These are phyloP conservation scores for Drosophila baimaii DNA, from an alignment of 1,140 invertebrate species.

Conservation along the genomic window DNA sequence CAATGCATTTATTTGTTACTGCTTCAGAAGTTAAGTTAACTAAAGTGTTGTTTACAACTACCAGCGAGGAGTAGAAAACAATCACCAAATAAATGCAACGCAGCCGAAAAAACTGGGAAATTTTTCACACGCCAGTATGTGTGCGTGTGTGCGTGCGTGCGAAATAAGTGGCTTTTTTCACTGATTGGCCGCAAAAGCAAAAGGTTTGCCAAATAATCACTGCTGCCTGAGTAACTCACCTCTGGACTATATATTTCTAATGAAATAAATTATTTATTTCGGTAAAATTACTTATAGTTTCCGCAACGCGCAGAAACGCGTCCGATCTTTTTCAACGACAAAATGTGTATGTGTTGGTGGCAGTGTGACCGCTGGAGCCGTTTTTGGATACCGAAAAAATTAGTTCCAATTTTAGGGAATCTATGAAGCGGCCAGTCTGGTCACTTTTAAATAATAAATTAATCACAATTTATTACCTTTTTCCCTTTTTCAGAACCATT, in stretches of 20 bases:
- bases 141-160: background rate
- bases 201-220: background rate
- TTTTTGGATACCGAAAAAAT: too few species aligned
- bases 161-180: background rate
- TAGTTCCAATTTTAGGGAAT: too few species aligned
- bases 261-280: conserved; percentile 41
- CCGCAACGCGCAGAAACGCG: conserved; percentile 42
- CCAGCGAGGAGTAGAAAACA: conserved; percentile 46
- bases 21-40: background rate
- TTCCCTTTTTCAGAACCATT: too few species aligned
- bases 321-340: conserved; percentile 49
- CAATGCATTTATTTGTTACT: conserved; percentile 25
- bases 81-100: conserved; percentile 39
- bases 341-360: conserved; percentile 37
- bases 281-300: conserved; percentile 29
- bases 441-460: too few species aligned
- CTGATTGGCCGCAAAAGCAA: too few species aligned
- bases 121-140: conserved; percentile 56
- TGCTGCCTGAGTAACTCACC: conserved; percentile 39
- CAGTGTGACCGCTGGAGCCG: too few species aligned
- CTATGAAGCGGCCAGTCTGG: too few species aligned
- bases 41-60: conserved; percentile 60
- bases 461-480: too few species aligned
- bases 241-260: conserved; percentile 30
- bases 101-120: conserved; percentile 73